Evolutionary conservation across 1,140 invertebrate genomes (phyloP).

Genomic region (Gryllus bimaculatus): DNA sequence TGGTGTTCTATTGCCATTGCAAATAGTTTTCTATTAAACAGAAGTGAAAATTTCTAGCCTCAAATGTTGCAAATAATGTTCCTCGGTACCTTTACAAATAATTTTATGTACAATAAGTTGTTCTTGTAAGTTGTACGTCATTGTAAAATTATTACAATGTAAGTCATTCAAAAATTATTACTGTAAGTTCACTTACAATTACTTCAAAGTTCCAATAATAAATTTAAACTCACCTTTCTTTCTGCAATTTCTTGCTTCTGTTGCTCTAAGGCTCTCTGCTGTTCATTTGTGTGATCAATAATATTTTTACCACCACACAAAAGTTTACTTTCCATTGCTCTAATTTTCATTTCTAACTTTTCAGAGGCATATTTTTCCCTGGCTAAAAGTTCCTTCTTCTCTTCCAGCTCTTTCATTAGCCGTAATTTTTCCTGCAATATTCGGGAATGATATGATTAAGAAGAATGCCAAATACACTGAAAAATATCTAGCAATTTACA

Average conservation of each 20-base stretch:
- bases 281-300: constrained; percentile 82
- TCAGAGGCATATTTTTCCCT: constrained; percentile 45
- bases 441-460: not conserved
- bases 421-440: constrained; percentile 45
- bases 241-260: constrained; percentile 72
- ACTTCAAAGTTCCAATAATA: too few relatives aligned
- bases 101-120: too few relatives aligned
- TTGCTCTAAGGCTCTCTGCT: constrained; percentile 73
- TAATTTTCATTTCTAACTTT: constrained; percentile 42
- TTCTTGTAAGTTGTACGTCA: too few relatives aligned
- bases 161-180: too few relatives aligned
- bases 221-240: constrained; percentile 49
- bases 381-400: constrained; percentile 44
- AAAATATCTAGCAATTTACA: not conserved
- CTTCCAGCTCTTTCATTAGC: constrained; percentile 46
- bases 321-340: constrained; percentile 76
- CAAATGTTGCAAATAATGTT: too few relatives aligned
- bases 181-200: too few relatives aligned
- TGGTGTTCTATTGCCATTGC: too few relatives aligned
- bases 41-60: too few relatives aligned
- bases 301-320: constrained; percentile 79
- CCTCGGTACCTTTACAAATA: too few relatives aligned
- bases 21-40: too few relatives aligned
- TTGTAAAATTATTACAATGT: too few relatives aligned
- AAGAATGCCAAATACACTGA: not conserved